phyloP scores from a whole-genome alignment of 1,140 invertebrate species.

The Mactra quadrangularis region DNA sequence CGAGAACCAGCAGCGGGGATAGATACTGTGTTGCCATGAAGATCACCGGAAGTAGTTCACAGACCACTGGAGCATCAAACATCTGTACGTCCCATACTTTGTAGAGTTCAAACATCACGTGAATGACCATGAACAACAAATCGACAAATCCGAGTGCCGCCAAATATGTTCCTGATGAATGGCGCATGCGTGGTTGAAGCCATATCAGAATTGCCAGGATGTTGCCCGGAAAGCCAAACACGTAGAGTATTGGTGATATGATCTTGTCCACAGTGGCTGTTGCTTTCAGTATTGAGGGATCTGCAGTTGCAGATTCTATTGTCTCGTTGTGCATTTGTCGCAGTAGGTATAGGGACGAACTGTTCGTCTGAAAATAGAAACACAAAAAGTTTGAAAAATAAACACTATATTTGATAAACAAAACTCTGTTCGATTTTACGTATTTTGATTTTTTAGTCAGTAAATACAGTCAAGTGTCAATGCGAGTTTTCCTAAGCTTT shows the following conservation, averaged over 20 bases:
- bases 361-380: conserved; percentile 27
- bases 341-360: conserved; percentile 1
- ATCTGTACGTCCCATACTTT: conserved; percentile 76
- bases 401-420: no score
- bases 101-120: conserved; percentile 78
- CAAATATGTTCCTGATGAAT: conserved; percentile 80
- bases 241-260: conserved; percentile 74
- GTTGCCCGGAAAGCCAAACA: conserved; percentile 80
- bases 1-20: conserved; percentile 84
- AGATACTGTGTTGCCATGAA: conserved; percentile 76
- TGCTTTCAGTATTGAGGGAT: conserved; percentile 8
- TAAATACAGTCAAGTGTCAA: no score
- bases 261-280: conserved; percentile 66
- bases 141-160: conserved; percentile 78
- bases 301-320: conserved; percentile 10
- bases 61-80: conserved; percentile 67
- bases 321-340: conserved; percentile 36
- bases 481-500: no score
- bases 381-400: no score
- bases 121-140: conserved; percentile 74
- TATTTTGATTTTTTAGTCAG: no score
- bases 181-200: conserved; percentile 75
- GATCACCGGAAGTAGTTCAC: conserved; percentile 71
- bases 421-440: no score
- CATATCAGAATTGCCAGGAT: conserved; percentile 75